phyloP scores from a whole-genome alignment of 2,113 vertebrate species.

The Malurus melanocephalus region DNA sequence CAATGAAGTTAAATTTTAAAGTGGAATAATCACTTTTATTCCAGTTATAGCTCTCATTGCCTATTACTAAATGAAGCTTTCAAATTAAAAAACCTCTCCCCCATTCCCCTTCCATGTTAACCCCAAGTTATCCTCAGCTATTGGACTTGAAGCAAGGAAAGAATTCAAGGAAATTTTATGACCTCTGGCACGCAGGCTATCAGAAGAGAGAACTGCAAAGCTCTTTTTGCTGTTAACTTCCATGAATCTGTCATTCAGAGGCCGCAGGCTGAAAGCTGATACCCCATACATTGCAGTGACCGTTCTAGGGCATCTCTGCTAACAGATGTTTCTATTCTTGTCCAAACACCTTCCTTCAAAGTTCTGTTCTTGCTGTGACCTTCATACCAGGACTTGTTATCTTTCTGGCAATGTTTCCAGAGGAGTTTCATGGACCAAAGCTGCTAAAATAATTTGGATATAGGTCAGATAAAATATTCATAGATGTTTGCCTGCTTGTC shows the following conservation, averaged over 20 bases:
- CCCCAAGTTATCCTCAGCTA: background rate
- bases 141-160: background rate
- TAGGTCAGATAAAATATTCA: conserved; percentile 44
- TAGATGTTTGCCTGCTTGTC: background rate
- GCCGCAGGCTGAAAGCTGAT: conserved; percentile 39
- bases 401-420: conserved; percentile 52
- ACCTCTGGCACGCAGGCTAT: background rate
- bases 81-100: background rate
- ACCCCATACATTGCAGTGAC: conserved; percentile 36
- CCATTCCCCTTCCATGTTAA: background rate
- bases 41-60: background rate
- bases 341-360: conserved; percentile 61
- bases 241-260: conserved; percentile 42
- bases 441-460: conserved; percentile 29
- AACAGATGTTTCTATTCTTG: conserved; percentile 67
- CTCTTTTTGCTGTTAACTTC: conserved; percentile 20
- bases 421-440: conserved; percentile 16
- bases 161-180: conserved; percentile 18
- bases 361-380: conserved; percentile 52
- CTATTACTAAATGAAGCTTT: background rate
- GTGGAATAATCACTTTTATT: background rate
- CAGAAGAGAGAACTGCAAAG: background rate
- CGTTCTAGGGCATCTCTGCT: conserved; percentile 56
- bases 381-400: conserved; percentile 51
- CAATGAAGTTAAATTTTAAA: conserved; percentile 10